Conservation (phyloP, 2,113 vertebrate genomes). For the Pituophis catenifer region DNA sequence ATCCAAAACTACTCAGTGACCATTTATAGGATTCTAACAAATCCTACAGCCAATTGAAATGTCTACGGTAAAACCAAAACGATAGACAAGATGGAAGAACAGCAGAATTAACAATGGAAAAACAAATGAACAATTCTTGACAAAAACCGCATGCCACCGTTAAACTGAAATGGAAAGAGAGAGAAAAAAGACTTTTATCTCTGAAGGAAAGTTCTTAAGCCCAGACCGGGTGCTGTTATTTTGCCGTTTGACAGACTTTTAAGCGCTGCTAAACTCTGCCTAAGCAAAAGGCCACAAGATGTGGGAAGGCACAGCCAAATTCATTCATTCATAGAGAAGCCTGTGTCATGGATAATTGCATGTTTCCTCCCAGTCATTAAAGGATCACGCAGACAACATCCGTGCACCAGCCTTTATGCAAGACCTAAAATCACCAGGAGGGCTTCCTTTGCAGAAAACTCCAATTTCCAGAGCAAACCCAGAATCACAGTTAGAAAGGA, state of each 20-base stretch:
- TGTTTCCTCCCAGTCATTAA: background rate
- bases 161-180: background rate
- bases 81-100: background rate
- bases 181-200: background rate
- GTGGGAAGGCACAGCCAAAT: background rate
- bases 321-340: background rate
- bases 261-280: background rate
- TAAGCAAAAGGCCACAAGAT: background rate
- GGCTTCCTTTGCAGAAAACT: background rate
- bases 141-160: background rate
- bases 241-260: background rate
- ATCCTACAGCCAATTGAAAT: background rate
- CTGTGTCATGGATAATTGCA: background rate
- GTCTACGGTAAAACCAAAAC: background rate
- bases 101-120: background rate
- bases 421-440: background rate
- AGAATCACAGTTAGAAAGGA: constrained; percentile 20
- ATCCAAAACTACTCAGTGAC: background rate
- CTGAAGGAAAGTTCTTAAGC: background rate
- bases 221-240: background rate
- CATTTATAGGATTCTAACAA: background rate
- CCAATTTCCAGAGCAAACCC: background rate
- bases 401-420: background rate
- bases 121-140: background rate
- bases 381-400: background rate